Evolutionary conservation across 2,888 invertebrate genomes (phyloP), one percentile per base, ranked within the genome.

Genomic region (Didymodactylos carnosus): DNA sequence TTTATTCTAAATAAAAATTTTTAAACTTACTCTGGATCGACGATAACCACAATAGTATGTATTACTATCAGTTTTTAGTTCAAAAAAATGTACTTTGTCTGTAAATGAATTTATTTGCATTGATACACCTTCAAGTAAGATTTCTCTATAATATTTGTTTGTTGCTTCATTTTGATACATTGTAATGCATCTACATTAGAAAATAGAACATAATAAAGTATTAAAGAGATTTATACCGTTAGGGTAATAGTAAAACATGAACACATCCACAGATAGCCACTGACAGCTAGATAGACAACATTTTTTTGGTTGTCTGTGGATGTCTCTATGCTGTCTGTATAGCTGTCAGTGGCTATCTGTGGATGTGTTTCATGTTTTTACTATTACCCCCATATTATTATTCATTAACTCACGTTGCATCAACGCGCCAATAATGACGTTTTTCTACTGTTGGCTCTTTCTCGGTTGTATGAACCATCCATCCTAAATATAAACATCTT

Each of bases 401-500:
- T 51, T 94, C 93, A 8, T 49, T 2, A 35, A 62, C 62, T n/a
- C 35, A 62, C 62, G 62, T 35, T 78, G 93, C 91, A 84, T 95
- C 94, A 78, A 95, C 85, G 75, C 94, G 88, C 94, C 94, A 95
- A 83, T 90, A 94, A 86, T 93, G 91, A 71, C 90, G 87, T 80
- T 90, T 89, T 72, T 72, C 46, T 14, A 11, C 27, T 51, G 49
- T n/a, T 29, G 62, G 62, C n/a, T 62, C 92, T 83, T 91, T 89
- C 81, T 91, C 93, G 19, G 94, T 94, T 82, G 89, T 93, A 85
- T 95, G 94, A 69, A 94, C 91, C 83, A 95, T 88, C 94, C 94
- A 95, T 41, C 94, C 94, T 84, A n/a, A n/a, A n/a, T n/a, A n/a
- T n/a, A n/a, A n/a, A n/a, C n/a, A n/a, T n/a, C n/a, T n/a, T n/a